Evolutionary conservation across 2,797 vertebrate species (phyloP).

Genomic region (Siniperca scherzeri): DNA sequence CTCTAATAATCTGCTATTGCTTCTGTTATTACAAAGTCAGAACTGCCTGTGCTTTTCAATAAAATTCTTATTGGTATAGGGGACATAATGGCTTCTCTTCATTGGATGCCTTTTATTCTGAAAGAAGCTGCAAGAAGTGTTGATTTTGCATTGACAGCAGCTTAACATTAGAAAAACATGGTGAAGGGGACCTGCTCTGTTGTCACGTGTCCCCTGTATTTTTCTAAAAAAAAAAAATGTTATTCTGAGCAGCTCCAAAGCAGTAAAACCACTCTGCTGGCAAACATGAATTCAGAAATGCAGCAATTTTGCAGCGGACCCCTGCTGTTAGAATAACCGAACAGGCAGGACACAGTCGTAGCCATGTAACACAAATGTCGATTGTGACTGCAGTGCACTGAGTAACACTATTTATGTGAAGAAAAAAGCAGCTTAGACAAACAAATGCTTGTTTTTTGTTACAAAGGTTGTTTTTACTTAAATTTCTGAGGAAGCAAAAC

Average conservation of each 20-base stretch:
- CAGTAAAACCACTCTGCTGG: neutral
- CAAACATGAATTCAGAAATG: constrained; percentile 15
- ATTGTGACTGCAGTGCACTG: neutral
- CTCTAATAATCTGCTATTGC: neutral
- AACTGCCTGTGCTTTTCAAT: neutral
- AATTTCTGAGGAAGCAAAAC: constrained; percentile 1
- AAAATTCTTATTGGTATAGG: neutral
- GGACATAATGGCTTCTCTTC: neutral
- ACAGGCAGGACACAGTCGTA: constrained; percentile 3
- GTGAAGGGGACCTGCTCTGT: neutral
- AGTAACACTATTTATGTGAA: neutral
- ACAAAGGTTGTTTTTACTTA: neutral
- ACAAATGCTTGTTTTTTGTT: constrained; percentile 4
- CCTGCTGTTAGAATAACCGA: constrained; percentile 22
- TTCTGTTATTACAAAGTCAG: too few species aligned
- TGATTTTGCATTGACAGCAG: neutral
- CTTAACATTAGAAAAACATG: neutral
- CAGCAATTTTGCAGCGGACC: constrained; percentile 19
- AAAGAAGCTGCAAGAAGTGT: neutral
- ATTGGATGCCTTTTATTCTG: neutral
- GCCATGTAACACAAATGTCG: neutral
- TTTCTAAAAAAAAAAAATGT: neutral
- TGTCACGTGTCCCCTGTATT: neutral
- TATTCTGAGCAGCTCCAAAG: constrained; percentile 9
- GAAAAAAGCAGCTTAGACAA: neutral